Evolutionary conservation across 2,113 vertebrate genomes (phyloP).

Genomic region (Blennius ocellaris): DNA sequence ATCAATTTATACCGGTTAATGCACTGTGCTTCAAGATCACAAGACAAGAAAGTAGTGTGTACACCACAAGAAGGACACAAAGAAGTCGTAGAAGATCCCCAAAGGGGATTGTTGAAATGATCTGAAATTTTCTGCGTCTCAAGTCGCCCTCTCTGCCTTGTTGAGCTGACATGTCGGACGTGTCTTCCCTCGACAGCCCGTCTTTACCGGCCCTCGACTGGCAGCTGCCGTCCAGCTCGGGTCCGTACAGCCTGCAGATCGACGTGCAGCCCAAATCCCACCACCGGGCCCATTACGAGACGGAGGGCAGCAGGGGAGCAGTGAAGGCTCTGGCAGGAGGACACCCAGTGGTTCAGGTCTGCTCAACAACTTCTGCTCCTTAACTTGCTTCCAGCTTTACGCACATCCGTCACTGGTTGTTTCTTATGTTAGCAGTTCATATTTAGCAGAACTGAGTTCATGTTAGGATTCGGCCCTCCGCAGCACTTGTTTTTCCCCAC

Average conservation of each 20-base stretch:
- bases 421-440: too few species aligned
- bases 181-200: constrained; percentile 82
- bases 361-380: background rate
- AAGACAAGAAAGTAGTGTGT: too few species aligned
- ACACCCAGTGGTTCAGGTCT: constrained; percentile 88
- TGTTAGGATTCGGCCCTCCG: too few species aligned
- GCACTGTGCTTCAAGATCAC: too few species aligned
- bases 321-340: constrained; percentile 95
- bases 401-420: too few species aligned
- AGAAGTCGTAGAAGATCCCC: too few species aligned
- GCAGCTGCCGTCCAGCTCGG: constrained; percentile 95
- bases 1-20: too few species aligned
- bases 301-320: constrained; percentile 95
- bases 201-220: constrained; percentile 97
- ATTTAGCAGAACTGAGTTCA: too few species aligned
- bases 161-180: constrained; percentile 28
- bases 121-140: constrained; percentile 34
- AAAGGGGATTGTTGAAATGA: too few species aligned
- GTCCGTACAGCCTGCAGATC: constrained; percentile 93
- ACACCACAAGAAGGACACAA: too few species aligned
- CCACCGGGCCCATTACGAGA: constrained; percentile 98
- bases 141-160: constrained; percentile 19
- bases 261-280: constrained; percentile 98
- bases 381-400: background rate
- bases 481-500: too few species aligned